phyloP scores from a whole-genome alignment of 2,888 invertebrate species.

The Mythimna ferrago region DNA sequence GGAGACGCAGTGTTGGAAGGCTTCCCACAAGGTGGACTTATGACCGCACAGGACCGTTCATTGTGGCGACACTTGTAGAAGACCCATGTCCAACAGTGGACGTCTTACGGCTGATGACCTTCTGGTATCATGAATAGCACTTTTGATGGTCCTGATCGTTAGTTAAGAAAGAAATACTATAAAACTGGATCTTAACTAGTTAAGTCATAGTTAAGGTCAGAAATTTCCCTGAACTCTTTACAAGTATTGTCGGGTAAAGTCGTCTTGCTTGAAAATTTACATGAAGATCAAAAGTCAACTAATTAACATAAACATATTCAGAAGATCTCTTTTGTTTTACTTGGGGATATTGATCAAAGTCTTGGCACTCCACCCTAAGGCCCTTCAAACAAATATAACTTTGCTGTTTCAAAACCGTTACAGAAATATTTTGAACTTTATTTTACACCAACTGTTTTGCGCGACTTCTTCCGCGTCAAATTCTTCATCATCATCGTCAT shows the following conservation, averaged over 20 bases:
- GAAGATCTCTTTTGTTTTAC: slow-evolving; percentile 6
- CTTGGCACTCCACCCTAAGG: background rate
- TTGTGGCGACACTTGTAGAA: no score
- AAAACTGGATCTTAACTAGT: no score
- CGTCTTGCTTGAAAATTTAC: slow-evolving; percentile 3
- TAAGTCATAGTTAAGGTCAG: background rate
- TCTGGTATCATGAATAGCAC: no score
- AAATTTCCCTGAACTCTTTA: background rate
- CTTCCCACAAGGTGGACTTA: no score
- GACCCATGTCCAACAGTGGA: no score
- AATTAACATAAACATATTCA: slow-evolving; percentile 14
- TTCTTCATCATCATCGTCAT: no score
- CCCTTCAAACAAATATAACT: background rate
- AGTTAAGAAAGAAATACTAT: no score
- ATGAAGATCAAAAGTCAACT: background rate
- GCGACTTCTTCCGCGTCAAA: no score
- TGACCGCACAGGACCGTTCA: no score
- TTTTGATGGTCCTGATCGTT: no score
- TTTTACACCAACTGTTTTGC: background rate
- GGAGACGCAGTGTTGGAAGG: no score
- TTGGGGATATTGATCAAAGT: slow-evolving; percentile 7
- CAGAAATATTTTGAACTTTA: background rate
- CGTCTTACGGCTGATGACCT: no score
- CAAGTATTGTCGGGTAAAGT: background rate
- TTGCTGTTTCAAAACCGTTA: background rate